Evolutionary conservation across 2,113 vertebrate genomes (phyloP).

Genomic region (Elgaria multicarinata): DNA sequence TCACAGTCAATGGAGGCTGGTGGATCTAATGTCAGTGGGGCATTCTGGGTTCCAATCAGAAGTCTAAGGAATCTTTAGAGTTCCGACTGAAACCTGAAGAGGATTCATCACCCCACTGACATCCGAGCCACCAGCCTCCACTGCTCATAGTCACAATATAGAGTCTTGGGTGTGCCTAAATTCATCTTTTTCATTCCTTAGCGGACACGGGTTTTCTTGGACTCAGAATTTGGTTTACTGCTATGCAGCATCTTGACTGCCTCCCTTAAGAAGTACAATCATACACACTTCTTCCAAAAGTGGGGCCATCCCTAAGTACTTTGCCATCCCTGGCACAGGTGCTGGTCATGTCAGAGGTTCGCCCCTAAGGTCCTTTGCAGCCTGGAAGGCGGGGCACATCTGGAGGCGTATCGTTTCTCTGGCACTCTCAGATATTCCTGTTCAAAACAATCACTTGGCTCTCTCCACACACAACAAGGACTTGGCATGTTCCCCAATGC

Average conservation of each 20-base stretch:
- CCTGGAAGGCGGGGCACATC: neutral
- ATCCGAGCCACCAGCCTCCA: too few species aligned
- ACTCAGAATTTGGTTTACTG: neutral
- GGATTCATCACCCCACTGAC: too few species aligned
- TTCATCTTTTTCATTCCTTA: neutral
- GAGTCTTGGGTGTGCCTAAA: neutral
- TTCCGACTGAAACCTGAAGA: too few species aligned
- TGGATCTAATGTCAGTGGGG: too few species aligned
- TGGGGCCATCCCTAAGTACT: neutral
- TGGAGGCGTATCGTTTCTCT: neutral
- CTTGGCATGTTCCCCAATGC: neutral
- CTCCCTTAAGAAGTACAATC: neutral
- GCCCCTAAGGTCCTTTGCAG: neutral
- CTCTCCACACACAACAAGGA: neutral
- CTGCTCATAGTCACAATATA: neutral
- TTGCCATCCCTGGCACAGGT: neutral
- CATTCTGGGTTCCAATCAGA: too few species aligned
- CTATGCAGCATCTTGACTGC: neutral
- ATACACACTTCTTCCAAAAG: neutral
- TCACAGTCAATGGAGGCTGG: too few species aligned
- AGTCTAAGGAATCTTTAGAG: too few species aligned
- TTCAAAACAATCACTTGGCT: neutral
- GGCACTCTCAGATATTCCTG: neutral
- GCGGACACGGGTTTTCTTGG: neutral
- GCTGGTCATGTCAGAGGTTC: neutral